A percentile compares a stretch with the other conserved stretches of the same genome.
Evolutionary conservation across 1,140 invertebrate genomes (phyloP).

Genomic region (Charaxes varanes): DNA sequence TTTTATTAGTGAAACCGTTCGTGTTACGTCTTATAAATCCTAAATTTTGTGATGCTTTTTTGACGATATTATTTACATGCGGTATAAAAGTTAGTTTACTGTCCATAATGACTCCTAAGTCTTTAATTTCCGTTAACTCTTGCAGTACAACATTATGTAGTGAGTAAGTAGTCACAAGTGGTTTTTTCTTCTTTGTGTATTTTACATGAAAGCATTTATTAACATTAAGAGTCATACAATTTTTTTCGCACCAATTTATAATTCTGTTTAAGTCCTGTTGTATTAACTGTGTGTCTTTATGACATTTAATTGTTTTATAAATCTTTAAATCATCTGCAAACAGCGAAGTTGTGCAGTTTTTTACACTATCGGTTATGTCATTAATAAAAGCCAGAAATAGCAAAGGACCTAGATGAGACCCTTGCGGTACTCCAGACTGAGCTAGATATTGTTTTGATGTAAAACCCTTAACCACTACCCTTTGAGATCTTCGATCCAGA

Average conservation of each 20-base stretch:
- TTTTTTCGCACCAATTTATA: no score
- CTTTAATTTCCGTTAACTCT: background rate
- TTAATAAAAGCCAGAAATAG: no score
- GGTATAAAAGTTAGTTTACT: background rate
- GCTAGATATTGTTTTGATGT: slow-evolving; percentile 9
- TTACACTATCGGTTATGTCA: background rate
- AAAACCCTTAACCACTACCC: slow-evolving; percentile 1
- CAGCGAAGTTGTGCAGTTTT: slow-evolving; percentile 7
- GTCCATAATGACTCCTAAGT: no score
- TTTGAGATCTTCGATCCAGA: background rate
- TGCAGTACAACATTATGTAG: background rate
- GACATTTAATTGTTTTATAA: background rate
- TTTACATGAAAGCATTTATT: background rate
- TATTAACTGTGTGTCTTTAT: background rate
- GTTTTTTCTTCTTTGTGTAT: background rate
- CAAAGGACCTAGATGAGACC: slow-evolving; percentile 34
- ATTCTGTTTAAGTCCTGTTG: background rate
- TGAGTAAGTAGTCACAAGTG: background rate
- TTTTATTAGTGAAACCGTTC: no score
- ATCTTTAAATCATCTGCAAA: slow-evolving; percentile 15
- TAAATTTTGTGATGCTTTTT: no score
- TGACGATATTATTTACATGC: no score
- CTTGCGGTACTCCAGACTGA: slow-evolving; percentile 35
- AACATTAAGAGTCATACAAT: slow-evolving; percentile 1
- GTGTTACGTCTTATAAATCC: no score